phyloP scores from a whole-genome alignment of 2,888 invertebrate genomes.

The Chymomyza fuscimana region DNA sequence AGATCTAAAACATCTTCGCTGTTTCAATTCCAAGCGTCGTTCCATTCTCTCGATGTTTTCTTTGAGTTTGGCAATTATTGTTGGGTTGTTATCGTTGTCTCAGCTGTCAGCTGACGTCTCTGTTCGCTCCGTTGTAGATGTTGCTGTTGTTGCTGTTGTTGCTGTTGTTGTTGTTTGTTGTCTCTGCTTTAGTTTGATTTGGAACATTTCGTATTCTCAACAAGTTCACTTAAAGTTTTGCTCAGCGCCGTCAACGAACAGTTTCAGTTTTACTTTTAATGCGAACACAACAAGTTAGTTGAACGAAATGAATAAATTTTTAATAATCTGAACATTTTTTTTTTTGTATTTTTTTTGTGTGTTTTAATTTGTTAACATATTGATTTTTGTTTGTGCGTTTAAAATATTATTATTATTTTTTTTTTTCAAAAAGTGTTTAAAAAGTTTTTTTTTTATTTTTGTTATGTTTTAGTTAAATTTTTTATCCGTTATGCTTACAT shows the following conservation, averaged over 20 bases:
- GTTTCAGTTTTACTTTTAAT: constrained; percentile 63
- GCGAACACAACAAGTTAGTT: constrained; percentile 61
- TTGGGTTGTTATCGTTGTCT: constrained; percentile 14
- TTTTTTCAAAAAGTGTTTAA: constrained; percentile 9
- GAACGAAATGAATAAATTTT: constrained; percentile 23
- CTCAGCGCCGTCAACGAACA: constrained; percentile 50
- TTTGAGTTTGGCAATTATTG: constrained; percentile 12
- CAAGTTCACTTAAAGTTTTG: constrained; percentile 63
- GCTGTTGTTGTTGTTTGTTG: constrained; percentile 5
- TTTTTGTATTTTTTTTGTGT: constrained; percentile 1
- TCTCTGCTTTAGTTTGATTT: neutral
- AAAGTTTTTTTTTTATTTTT: constrained; percentile 9
- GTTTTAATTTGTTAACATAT: neutral
- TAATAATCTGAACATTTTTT: neutral
- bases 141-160: constrained; percentile 10
- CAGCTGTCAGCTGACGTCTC: neutral
- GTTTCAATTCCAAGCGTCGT: constrained; percentile 41
- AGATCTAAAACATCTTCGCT: constrained; percentile 1
- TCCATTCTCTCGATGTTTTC: constrained; percentile 50
- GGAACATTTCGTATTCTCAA: constrained; percentile 43
- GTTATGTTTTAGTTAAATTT: neutral
- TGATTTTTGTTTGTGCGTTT: neutral
- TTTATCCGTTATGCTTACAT: neutral
- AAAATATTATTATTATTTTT: neutral
- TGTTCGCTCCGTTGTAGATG: constrained; percentile 1